phyloP scores from a whole-genome alignment of 2,113 vertebrate species.

The Nothobranchius kuhntae region DNA sequence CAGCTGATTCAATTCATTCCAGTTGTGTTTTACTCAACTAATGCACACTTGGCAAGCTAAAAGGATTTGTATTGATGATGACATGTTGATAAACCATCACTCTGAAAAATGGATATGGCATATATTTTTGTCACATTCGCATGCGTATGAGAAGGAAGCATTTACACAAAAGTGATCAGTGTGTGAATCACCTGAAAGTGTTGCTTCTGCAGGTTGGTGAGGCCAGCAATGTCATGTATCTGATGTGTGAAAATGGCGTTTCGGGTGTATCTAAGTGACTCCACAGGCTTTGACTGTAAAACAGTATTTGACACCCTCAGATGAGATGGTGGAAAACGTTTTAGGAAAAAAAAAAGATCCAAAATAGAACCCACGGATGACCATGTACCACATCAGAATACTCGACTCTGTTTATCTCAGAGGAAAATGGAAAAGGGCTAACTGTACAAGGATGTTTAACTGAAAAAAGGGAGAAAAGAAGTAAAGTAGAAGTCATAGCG shows the following conservation, averaged over 20 bases:
- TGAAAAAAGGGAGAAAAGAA: neutral
- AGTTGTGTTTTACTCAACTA: too few species aligned
- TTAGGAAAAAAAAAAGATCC: neutral
- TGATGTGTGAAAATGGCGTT: neutral
- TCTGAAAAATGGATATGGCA: too few species aligned
- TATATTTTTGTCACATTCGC: neutral
- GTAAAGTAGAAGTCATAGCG: too few species aligned
- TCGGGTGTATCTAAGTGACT: neutral
- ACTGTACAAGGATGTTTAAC: neutral
- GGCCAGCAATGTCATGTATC: neutral
- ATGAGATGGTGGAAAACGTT: neutral
- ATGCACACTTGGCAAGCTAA: neutral
- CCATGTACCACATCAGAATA: constrained; percentile 5
- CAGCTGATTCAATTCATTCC: neutral
- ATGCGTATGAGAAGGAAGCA: neutral
- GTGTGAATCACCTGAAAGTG: neutral
- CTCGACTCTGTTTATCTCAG: neutral
- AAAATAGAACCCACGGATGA: constrained; percentile 1
- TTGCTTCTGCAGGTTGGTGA: neutral
- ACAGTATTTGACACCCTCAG: neutral
- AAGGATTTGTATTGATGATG: neutral
- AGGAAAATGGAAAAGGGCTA: constrained; percentile 1
- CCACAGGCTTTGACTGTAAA: neutral
- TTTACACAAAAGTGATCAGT: neutral
- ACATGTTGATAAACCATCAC: neutral